phyloP scores from a whole-genome alignment of 2,113 vertebrate species.

The Ondatra zibethicus region DNA sequence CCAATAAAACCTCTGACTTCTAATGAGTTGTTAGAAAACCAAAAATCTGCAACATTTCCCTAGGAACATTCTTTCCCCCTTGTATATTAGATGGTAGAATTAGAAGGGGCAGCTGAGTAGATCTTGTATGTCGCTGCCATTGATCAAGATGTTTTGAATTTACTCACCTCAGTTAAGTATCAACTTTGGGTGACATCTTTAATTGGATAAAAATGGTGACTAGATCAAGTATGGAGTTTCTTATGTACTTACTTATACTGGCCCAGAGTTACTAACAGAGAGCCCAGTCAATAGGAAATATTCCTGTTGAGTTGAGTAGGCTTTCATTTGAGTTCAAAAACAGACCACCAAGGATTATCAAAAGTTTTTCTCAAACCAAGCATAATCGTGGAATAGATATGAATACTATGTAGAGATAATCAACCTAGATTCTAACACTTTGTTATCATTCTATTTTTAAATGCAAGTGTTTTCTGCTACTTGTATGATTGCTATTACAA shows the following conservation, averaged over 20 bases:
- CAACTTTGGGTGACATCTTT: not conserved
- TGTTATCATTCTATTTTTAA: not conserved
- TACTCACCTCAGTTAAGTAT: not conserved
- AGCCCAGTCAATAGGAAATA: not conserved
- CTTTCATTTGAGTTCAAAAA: not conserved
- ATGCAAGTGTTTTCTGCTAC: not conserved
- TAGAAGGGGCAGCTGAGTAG: not conserved
- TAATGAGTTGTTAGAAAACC: constrained; percentile 14
- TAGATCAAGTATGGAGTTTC: not conserved
- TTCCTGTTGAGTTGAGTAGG: not conserved
- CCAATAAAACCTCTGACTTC: not conserved
- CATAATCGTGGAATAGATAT: not conserved
- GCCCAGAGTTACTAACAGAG: not conserved
- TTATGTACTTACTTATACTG: not conserved
- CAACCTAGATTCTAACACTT: not conserved
- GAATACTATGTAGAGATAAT: not conserved
- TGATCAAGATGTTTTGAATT: not conserved
- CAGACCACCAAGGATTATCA: not conserved
- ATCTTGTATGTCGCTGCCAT: not conserved
- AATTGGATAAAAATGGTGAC: constrained; percentile 29
- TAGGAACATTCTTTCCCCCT: not conserved
- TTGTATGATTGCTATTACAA: not conserved
- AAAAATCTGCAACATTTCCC: not conserved
- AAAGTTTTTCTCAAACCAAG: constrained; percentile 20
- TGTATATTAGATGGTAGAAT: not conserved